phyloP scores from a whole-genome alignment of 2,113 vertebrate species.

The Prietella phreatophila region DNA sequence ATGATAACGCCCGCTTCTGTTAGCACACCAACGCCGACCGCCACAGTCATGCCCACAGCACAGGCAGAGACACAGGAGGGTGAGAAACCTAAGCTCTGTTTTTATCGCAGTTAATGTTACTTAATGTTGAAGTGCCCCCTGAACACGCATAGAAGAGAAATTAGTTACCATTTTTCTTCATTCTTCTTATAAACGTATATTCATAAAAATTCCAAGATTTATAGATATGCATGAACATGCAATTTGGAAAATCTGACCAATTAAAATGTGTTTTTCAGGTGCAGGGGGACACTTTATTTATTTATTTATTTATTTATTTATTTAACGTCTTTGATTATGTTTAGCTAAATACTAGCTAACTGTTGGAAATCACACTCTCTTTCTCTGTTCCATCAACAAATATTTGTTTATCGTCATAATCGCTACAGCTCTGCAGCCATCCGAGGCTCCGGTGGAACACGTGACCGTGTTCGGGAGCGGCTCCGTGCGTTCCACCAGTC shows the following conservation, averaged over 20 bases:
- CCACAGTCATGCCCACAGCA: constrained; percentile 97
- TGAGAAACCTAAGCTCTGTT: constrained; percentile 53
- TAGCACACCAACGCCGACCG: constrained; percentile 92
- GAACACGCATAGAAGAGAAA: not conserved
- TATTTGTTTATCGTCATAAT: not conserved
- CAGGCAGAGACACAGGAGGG: constrained; percentile 96
- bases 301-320: not conserved
- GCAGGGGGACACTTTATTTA: not conserved
- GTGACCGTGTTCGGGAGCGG: constrained; percentile 94
- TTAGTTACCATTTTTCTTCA: not conserved
- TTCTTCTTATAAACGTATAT: not conserved
- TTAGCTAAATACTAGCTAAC: not conserved
- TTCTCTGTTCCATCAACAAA: not conserved
- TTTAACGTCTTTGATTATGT: too few species aligned
- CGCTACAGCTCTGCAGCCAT: constrained; percentile 81
- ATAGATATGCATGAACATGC: not conserved
- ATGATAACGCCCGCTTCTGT: constrained; percentile 95
- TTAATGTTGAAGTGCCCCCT: not conserved
- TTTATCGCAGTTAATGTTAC: not conserved
- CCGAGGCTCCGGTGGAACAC: constrained; percentile 88
- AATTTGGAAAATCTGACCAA: not conserved
- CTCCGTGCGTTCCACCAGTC: constrained; percentile 95
- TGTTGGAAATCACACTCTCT: not conserved
- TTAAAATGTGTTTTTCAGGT: not conserved
- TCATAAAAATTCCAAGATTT: not conserved